A percentile compares a stretch with the other conserved stretches of the same genome.
phyloP scores from a whole-genome alignment of 37 sponge, comb jelly and placozoan species.

The Haliclona indistincta region DNA sequence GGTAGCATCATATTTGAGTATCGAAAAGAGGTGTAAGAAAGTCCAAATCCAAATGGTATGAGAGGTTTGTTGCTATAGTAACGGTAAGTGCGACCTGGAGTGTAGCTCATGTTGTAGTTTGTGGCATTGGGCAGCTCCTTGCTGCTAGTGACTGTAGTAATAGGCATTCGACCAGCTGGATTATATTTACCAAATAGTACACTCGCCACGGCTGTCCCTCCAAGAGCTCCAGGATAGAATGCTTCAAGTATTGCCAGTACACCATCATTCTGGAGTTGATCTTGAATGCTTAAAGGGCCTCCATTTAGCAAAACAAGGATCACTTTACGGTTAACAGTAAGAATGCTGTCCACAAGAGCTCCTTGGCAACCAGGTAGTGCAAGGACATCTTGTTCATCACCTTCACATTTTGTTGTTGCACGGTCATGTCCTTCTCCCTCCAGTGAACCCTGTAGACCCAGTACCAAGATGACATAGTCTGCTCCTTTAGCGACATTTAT shows the following conservation, averaged over 20 bases:
- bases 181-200: slow-evolving; percentile 59
- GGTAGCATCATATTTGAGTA: slow-evolving; percentile 25
- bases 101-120: slow-evolving; percentile 44
- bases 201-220: slow-evolving; percentile 65
- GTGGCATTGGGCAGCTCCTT: slow-evolving; percentile 18
- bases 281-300: slow-evolving; percentile 50
- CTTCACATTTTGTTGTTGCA: slow-evolving; percentile 17
- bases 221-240: slow-evolving; percentile 72
- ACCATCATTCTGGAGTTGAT: slow-evolving; percentile 11
- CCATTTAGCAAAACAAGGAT: slow-evolving; percentile 69
- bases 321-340: slow-evolving; percentile 4
- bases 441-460: slow-evolving; percentile 49
- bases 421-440: slow-evolving; percentile 70
- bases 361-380: slow-evolving; percentile 56
- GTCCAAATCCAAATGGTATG: slow-evolving; percentile 55
- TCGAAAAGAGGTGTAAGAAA: slow-evolving; percentile 44
- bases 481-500: slow-evolving; percentile 20
- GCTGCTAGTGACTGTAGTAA: slow-evolving; percentile 8
- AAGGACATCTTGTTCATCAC: slow-evolving; percentile 2
- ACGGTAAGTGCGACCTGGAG: slow-evolving; percentile 56
- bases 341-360: slow-evolving; percentile 30
- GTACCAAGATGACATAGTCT: slow-evolving; percentile 59
- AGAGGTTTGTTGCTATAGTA: slow-evolving; percentile 30
- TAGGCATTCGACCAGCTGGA: slow-evolving; percentile 63
- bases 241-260: slow-evolving; percentile 58